Conservation (phyloP, 2,113 vertebrate genomes). For the Myrmophylax atrothorax region DNA sequence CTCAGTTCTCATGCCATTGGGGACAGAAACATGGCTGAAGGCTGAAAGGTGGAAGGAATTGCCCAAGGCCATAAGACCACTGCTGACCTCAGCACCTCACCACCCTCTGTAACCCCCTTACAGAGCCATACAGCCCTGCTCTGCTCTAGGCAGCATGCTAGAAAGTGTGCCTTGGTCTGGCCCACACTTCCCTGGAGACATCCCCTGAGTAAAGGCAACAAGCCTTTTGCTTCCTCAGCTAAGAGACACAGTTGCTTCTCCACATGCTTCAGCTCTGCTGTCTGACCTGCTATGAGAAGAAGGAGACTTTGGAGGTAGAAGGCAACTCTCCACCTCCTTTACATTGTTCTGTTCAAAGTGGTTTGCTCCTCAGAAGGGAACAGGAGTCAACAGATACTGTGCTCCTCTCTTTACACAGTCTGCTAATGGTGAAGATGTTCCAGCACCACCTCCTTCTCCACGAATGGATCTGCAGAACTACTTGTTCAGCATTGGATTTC, state of each 20-base stretch:
- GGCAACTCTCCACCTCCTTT: not conserved
- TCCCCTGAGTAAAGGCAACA: not conserved
- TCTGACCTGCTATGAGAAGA: not conserved
- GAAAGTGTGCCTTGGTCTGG: not conserved
- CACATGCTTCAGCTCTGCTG: not conserved
- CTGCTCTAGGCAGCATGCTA: not conserved
- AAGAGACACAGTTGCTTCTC: not conserved
- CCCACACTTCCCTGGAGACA: not conserved
- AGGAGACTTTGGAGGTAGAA: not conserved
- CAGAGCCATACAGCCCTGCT: fast-evolving
- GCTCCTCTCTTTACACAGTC: not conserved
- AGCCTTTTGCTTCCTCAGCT: not conserved
- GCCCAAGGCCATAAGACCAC: not conserved
- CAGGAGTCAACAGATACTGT: not conserved
- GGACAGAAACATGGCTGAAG: not conserved
- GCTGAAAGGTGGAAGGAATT: not conserved
- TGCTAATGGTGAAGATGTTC: not conserved
- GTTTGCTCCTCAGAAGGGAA: not conserved
- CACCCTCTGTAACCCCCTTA: not conserved
- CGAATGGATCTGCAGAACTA: not conserved
- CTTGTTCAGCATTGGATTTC: not conserved
- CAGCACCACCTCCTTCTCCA: not conserved
- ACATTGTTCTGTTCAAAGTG: not conserved
- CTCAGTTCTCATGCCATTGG: fast-evolving
- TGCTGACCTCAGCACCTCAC: not conserved